phyloP scores from a whole-genome alignment of 2,113 vertebrate species.

The Leucopsar rothschildi region DNA sequence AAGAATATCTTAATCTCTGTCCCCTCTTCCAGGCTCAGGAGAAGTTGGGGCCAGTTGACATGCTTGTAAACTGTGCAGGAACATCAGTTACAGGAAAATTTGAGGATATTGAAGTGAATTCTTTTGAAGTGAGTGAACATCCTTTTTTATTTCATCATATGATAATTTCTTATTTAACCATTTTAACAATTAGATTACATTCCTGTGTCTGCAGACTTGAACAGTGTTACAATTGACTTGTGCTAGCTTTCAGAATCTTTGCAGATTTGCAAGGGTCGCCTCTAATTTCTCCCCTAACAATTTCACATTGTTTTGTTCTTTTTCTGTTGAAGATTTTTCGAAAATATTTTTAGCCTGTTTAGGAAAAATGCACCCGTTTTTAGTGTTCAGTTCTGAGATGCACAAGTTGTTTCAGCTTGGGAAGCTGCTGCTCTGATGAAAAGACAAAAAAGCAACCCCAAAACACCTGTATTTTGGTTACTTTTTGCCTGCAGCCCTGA shows the following conservation, averaged over 20 bases:
- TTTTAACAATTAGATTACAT: not conserved
- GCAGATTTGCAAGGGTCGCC: not conserved
- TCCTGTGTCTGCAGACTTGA: not conserved
- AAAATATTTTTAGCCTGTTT: not conserved
- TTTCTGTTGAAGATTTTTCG: not conserved
- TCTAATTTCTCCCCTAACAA: not conserved
- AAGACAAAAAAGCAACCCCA: not conserved
- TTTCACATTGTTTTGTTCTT: not conserved
- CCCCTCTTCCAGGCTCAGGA: slow-evolving; percentile 86
- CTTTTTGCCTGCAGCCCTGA: not conserved
- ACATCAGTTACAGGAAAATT: slow-evolving; percentile 86
- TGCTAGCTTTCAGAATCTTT: not conserved
- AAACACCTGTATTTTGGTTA: not conserved
- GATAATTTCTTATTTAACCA: not conserved
- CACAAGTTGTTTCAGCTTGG: not conserved
- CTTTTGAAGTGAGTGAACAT: slow-evolving; percentile 83
- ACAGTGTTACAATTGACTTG: not conserved
- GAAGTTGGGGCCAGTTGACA: slow-evolving; percentile 95
- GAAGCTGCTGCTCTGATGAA: not conserved
- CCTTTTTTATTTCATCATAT: not conserved
- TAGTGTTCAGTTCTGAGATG: not conserved
- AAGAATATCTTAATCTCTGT: not conserved
- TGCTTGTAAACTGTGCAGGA: slow-evolving; percentile 97
- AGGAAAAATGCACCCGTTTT: not conserved
- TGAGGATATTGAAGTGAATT: slow-evolving; percentile 87